Evolutionary conservation across 2,797 vertebrate genomes (phyloP).

Genomic region (Cyprinodon diabolis): DNA sequence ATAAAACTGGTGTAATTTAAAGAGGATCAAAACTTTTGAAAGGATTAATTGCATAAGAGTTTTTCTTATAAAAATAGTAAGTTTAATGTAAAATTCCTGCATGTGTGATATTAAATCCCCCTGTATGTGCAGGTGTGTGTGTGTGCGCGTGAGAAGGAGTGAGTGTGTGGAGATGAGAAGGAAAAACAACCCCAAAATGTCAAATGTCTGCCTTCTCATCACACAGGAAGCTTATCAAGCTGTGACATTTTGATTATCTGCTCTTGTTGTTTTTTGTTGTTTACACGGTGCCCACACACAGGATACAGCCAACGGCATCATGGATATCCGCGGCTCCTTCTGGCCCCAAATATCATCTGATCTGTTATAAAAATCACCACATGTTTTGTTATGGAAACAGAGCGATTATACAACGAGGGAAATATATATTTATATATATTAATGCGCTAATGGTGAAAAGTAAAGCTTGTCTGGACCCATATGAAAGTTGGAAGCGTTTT

Average conservation of each 20-base stretch:
- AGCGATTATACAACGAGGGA: background rate
- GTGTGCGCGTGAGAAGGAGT: background rate
- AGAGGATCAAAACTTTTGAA: background rate
- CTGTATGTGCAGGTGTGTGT: background rate
- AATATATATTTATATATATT: background rate
- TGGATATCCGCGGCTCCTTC: background rate
- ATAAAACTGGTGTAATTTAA: background rate
- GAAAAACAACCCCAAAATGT: conserved; percentile 59
- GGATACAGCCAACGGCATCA: background rate
- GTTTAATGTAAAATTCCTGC: background rate
- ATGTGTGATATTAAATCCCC: conserved; percentile 16
- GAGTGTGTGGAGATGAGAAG: conserved; percentile 13
- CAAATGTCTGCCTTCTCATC: conserved; percentile 54
- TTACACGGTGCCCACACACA: conserved; percentile 17
- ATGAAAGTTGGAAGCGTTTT: background rate
- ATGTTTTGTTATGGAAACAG: background rate
- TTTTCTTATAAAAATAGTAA: background rate
- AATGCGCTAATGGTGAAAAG: background rate
- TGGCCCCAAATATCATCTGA: background rate
- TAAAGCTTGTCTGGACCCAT: background rate
- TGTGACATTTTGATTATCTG: conserved; percentile 63
- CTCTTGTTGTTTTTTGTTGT: conserved; percentile 50
- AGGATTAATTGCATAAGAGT: background rate
- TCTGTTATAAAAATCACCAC: background rate
- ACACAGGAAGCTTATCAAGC: conserved; percentile 62